Evolutionary conservation across 92 coral and sea anemone genomes (phyloP).

Genomic region (Palythoa caribaeorum): DNA sequence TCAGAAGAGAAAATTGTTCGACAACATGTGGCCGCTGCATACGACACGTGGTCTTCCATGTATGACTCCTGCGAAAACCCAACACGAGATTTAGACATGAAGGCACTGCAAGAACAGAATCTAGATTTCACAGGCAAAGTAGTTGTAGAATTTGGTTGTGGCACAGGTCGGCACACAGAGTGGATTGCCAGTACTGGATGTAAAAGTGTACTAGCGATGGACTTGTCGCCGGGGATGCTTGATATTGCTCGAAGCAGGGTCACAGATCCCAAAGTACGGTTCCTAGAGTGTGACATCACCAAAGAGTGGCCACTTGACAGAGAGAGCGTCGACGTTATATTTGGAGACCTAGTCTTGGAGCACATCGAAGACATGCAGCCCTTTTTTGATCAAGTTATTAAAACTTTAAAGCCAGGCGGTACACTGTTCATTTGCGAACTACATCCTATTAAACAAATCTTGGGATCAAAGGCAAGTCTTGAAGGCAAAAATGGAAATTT

Average conservation of each 20-base stretch:
- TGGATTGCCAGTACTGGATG: constrained; percentile 33
- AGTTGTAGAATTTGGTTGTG: constrained; percentile 43
- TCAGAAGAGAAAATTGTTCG: constrained; percentile 25
- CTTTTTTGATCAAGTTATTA: constrained; percentile 31
- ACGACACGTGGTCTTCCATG: constrained; percentile 41
- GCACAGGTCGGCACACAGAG: constrained; percentile 41
- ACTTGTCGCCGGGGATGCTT: constrained; percentile 35
- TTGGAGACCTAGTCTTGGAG: constrained; percentile 39
- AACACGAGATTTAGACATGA: constrained; percentile 45
- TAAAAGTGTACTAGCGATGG: constrained; percentile 30
- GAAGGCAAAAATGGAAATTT: constrained; percentile 35
- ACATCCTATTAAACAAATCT: constrained; percentile 27
- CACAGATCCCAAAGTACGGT: constrained; percentile 16
- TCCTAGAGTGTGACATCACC: constrained; percentile 35
- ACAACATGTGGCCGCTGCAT: constrained; percentile 26
- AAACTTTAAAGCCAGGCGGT: constrained; percentile 18
- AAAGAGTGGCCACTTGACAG: constrained; percentile 26
- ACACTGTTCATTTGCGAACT: constrained; percentile 35
- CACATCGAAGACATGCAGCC: constrained; percentile 36
- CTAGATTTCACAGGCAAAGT: constrained; percentile 36
- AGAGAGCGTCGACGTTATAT: constrained; percentile 31
- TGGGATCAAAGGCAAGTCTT: constrained; percentile 32
- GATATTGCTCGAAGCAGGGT: constrained; percentile 22
- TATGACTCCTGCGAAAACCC: constrained; percentile 40
- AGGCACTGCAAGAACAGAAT: constrained; percentile 26